phyloP scores from a whole-genome alignment of 2,797 vertebrate species.

The Octomys mimax region DNA sequence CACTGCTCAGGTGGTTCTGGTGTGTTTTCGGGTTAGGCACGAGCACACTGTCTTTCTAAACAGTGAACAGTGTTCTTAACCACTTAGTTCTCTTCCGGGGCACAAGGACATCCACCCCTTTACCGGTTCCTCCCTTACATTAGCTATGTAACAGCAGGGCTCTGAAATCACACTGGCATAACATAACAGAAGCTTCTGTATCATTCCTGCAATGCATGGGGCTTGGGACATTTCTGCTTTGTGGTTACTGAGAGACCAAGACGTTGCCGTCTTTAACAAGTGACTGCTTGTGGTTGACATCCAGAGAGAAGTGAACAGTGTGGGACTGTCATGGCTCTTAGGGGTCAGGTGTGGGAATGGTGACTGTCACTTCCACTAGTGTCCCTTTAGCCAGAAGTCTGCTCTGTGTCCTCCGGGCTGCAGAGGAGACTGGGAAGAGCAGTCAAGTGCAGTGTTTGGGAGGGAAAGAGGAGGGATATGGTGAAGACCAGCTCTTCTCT shows the following conservation, averaged over 20 bases:
- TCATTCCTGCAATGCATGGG: neutral
- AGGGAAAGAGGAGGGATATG: neutral
- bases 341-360: neutral
- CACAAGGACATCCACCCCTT: neutral
- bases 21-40: neutral
- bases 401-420: neutral
- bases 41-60: neutral
- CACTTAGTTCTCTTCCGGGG: neutral
- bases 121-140: neutral
- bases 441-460: neutral
- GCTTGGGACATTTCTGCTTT: neutral
- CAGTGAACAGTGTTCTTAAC: neutral
- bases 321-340: neutral
- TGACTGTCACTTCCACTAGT: neutral
- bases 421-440: neutral
- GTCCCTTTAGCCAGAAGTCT: neutral
- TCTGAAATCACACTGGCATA: neutral
- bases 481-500: neutral
- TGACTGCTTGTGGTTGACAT: neutral
- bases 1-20: neutral
- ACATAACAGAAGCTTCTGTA: neutral
- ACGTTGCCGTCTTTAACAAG: neutral
- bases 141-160: neutral
- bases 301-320: neutral
- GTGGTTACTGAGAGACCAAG: neutral